phyloP scores from a whole-genome alignment of 1,140 invertebrate genomes.

The Drosophila erecta region DNA sequence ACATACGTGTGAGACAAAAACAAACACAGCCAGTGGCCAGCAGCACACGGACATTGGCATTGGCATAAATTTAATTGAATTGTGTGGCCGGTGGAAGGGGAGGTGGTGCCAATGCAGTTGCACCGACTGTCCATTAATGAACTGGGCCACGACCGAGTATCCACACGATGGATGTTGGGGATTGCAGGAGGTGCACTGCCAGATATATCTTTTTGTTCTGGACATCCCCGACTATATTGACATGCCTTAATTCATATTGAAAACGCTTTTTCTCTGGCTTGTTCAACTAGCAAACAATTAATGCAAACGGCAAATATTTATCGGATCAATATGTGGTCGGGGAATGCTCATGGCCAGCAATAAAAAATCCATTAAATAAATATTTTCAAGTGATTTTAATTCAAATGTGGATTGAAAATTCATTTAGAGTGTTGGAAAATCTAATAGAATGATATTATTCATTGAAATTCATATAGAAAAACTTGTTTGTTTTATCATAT shows the following conservation, averaged over 20 bases:
- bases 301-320: slow-evolving; percentile 13
- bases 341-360: neutral
- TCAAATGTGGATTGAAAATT: neutral
- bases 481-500: no score
- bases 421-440: neutral
- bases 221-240: neutral
- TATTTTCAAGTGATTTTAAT: neutral
- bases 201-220: slow-evolving; percentile 17
- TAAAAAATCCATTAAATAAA: slow-evolving; percentile 22
- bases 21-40: slow-evolving; percentile 11
- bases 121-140: slow-evolving; percentile 44
- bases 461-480: neutral
- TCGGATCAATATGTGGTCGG: slow-evolving; percentile 3
- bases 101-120: slow-evolving; percentile 20
- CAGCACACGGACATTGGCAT: slow-evolving; percentile 50
- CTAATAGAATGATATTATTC: neutral
- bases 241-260: slow-evolving; percentile 20
- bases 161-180: neutral
- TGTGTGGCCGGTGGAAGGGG: slow-evolving; percentile 17
- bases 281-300: slow-evolving; percentile 21
- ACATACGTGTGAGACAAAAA: slow-evolving; percentile 29
- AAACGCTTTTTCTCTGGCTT: slow-evolving; percentile 18
- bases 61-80: slow-evolving; percentile 78
- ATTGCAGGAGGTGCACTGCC: neutral
- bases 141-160: slow-evolving; percentile 35